Conservation (phyloP, 2,113 vertebrate genomes). For the Alaudala cheleensis region DNA sequence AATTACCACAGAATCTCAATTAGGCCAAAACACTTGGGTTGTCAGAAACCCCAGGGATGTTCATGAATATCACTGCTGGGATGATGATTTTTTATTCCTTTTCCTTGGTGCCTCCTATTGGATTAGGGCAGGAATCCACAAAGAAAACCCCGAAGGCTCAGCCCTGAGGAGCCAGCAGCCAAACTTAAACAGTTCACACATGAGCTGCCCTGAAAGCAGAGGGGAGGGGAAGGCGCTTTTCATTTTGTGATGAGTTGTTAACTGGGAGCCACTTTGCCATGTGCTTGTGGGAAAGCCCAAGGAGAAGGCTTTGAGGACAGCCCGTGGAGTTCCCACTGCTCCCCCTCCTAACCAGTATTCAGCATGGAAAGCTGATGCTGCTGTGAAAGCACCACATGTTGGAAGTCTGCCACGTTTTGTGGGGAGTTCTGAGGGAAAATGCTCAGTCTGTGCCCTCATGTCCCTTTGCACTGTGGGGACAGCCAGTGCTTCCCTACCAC, state of each 20-base stretch:
- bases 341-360: neutral
- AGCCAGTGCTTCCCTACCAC: neutral
- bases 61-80: neutral
- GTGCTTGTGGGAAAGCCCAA: constrained; percentile 32
- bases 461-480: neutral
- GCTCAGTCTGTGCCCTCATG: neutral
- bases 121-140: neutral
- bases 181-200: neutral
- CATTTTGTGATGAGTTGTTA: constrained; percentile 29
- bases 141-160: neutral
- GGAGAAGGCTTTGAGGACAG: neutral
- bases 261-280: neutral
- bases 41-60: fast-evolving
- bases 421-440: neutral
- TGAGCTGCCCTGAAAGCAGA: neutral
- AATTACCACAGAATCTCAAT: neutral
- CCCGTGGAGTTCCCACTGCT: neutral
- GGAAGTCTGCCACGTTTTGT: neutral
- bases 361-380: neutral
- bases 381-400: neutral
- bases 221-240: neutral
- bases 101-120: neutral
- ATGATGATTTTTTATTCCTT: neutral
- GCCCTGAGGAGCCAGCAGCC: neutral
- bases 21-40: neutral